Percentiles rank a stretch among this genome's conserved stretches.
phyloP scores from a whole-genome alignment of 2,888 invertebrate species.

The Epistrophe grossulariae region DNA sequence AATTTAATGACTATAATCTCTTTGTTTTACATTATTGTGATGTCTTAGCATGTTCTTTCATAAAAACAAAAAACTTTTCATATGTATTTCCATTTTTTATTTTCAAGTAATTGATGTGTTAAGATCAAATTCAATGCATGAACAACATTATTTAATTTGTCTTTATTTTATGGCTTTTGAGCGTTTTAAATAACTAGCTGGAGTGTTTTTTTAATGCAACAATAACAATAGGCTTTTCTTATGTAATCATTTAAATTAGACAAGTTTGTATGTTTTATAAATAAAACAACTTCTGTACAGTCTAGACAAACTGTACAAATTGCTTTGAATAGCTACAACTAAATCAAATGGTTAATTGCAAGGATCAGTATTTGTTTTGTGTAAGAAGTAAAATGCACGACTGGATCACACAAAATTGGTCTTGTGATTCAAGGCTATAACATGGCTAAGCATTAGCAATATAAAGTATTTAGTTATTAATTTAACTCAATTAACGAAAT shows the following conservation, averaged over 20 bases:
- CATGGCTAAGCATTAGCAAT: too few relatives aligned
- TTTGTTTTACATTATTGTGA: neutral
- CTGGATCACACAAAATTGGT: too few relatives aligned
- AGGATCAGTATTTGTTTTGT: too few relatives aligned
- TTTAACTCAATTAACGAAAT: too few relatives aligned
- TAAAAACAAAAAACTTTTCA: neutral
- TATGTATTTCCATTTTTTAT: neutral
- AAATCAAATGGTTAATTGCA: too few relatives aligned
- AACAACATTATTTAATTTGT: neutral
- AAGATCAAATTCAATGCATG: neutral
- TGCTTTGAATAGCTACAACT: too few relatives aligned
- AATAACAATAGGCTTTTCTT: neutral
- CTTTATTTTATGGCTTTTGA: neutral
- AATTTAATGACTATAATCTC: neutral
- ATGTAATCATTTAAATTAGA: neutral
- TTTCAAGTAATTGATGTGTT: neutral
- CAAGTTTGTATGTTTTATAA: too few relatives aligned
- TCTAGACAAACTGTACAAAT: too few relatives aligned
- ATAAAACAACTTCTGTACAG: too few relatives aligned
- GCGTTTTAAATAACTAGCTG: neutral
- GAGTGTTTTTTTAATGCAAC: slow-evolving; percentile 11
- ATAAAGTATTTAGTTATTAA: too few relatives aligned
- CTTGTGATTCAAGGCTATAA: too few relatives aligned
- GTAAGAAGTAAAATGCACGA: too few relatives aligned
- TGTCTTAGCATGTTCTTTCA: slow-evolving; percentile 6